Evolutionary conservation across 2,113 vertebrate species (phyloP).

Genomic region (Ceyx cyanopectus): DNA sequence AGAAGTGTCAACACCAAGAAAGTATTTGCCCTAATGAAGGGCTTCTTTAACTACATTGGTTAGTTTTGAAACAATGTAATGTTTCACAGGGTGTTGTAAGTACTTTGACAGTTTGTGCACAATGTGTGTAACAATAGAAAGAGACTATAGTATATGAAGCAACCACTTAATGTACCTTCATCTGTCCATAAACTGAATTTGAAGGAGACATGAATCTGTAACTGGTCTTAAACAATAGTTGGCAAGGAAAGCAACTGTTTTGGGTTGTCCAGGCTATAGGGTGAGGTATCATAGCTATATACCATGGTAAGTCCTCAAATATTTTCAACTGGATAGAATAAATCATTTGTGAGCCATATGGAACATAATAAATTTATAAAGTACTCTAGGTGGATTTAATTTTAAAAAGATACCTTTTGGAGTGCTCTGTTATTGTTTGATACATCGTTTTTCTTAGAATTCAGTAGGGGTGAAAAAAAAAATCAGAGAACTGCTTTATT

Average conservation of each 20-base stretch:
- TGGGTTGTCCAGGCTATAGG: not conserved
- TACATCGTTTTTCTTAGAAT: not conserved
- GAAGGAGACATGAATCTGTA: not conserved
- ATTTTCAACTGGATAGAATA: not conserved
- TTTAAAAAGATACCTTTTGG: not conserved
- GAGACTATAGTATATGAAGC: not conserved
- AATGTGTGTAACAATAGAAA: not conserved
- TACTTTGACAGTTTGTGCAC: not conserved
- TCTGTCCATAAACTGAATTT: not conserved
- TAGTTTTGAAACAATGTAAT: not conserved
- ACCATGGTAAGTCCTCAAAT: not conserved
- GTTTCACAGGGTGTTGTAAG: not conserved
- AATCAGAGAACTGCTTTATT: not conserved
- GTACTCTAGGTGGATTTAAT: not conserved
- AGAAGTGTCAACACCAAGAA: not conserved
- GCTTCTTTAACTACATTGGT: not conserved
- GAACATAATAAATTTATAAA: not conserved
- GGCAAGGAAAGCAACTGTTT: not conserved
- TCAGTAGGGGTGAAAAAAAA: not conserved
- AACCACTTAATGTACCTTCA: not conserved
- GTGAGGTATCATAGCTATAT: not conserved
- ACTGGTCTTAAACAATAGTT: not conserved
- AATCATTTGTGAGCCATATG: rapidly evolving
- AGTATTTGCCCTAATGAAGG: not conserved
- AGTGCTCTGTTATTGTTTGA: not conserved